These are phyloP conservation scores for Staurois parvus DNA, from an alignment of 2,797 vertebrate species.

Conservation along the genomic window DNA sequence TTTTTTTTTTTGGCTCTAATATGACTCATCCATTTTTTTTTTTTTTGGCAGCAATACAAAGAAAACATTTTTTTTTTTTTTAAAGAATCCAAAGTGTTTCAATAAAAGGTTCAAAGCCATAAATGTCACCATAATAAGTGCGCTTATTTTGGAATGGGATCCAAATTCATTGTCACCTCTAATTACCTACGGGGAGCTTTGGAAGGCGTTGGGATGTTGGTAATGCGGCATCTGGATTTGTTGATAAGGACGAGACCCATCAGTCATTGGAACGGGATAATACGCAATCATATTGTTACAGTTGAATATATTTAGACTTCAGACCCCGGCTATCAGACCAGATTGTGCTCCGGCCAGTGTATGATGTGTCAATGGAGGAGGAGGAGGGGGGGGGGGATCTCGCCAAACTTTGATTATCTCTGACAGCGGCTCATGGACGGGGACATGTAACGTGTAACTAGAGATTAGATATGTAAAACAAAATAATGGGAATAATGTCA, in stretches of 20 bases:
- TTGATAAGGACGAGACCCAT: background rate
- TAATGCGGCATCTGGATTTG: slow-evolving; percentile 14
- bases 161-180: slow-evolving; percentile 8
- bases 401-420: slow-evolving; percentile 1
- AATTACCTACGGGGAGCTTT: slow-evolving; percentile 15
- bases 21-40: too few relatives aligned
- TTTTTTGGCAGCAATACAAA: background rate
- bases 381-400: background rate
- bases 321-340: background rate
- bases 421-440: background rate
- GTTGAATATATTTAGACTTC: background rate
- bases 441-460: too few relatives aligned
- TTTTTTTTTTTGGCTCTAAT: too few relatives aligned
- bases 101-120: background rate
- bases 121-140: slow-evolving; percentile 9
- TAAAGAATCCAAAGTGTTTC: background rate
- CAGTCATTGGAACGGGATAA: background rate
- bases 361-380: background rate
- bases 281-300: slow-evolving; percentile 29
- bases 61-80: background rate
- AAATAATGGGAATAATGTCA: too few relatives aligned
- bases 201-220: background rate
- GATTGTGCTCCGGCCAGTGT: background rate
- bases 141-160: slow-evolving; percentile 4
- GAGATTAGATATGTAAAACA: too few relatives aligned